Evolutionary conservation across 2,797 vertebrate genomes (phyloP), one percentile per base, ranked within the genome.

Genomic region (Amazona ochrocephala): DNA sequence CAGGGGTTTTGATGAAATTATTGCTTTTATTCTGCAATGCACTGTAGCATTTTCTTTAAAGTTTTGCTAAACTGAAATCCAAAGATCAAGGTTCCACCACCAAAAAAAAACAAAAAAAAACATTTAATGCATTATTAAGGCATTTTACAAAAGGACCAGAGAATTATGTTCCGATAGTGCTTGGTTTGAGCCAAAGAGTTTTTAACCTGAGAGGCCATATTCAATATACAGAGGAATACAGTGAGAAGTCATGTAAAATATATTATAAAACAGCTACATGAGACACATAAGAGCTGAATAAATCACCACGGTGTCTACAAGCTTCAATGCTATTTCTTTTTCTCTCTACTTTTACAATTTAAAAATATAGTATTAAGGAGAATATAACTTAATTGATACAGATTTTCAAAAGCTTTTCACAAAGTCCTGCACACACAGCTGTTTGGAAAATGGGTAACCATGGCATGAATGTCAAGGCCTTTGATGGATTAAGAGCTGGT

Each of bases 401-500:
- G 44, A 61, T 47, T 94, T 95, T 89, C 56, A 85, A 88, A 86
- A 42, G 37, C 58, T 92, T 88, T 90, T 41, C 24, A 67, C 70
- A 2, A 71, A 5, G 4, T 48, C 60, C n/a, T 77, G 77, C 66
- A 39, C 26, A 41, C 6, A 5, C 19, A 34, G 44, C 20, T 94
- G 41, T 84, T 94, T 89, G 83, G 65, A 39, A 89, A 50, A 67
- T 42, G n/a, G 50, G 47, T 60, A 53, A 61, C 64, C 79, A 41
- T 18, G 66, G 71, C 74, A 34, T 45, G 56, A 68, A 32, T 87
- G 44, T 56, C 66, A 15, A 92, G 34, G 47, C n/a, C 30, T 93
- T 87, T 90, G 75, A 68, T 87, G 73, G 60, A 89, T 94, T 86
- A 86, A 77, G 70, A 87, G 44, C 45, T 84, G 76, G 71, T 88